Base-by-base conservation (phyloP, 2,888 invertebrate species). In the Pterostichus madidus region DNA sequence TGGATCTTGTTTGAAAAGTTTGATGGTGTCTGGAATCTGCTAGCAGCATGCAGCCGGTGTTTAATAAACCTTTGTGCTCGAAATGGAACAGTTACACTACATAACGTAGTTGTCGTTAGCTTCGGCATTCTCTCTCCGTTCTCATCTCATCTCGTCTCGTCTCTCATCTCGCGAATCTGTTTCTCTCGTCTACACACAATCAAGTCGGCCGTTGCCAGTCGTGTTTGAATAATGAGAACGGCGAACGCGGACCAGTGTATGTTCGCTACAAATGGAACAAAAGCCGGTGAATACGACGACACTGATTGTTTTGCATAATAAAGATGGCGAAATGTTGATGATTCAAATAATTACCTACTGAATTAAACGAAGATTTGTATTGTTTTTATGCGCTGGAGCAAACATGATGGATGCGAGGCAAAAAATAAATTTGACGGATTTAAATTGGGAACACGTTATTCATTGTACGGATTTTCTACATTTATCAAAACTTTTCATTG, bases 31-130 rank as follows among this genome's bases (percentile, higher is more conserved):
- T 39, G 39, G 39, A 7, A 39, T 39, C 39, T 2, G 24, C 24
- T 39, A 39, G 39, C 39, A 39, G 39, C 39, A 39, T 39, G 68
- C 68, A 44, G 17, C 15, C 44, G 10, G 17, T 71, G 68, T 71
- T 71, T 71, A 71, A 71, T 71, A 71, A 71, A 71, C 39, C 68
- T 71, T 71, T 71, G 68, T 71, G 52, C 44, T 71, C 13, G 17
- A 15, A 17, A 56, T 56, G 56, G 24, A 44, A 71, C 68, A 71
- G 68, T 71, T 71, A 71, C 44, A 71, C 24, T 44, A 71, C 68
- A 71, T 71, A 71, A 71, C 44, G 68, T 17, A 71, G 68, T 44
- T 71, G 68, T 71, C 68, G 68, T 71, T 71, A 71, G 13, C 56
- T 56, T 53, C 56, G 17, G 13, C 56, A 56, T 56, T 56, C 56